Evolutionary conservation across 1,140 invertebrate species (phyloP).

Genomic region (Aphaenogaster ashmeadi): DNA sequence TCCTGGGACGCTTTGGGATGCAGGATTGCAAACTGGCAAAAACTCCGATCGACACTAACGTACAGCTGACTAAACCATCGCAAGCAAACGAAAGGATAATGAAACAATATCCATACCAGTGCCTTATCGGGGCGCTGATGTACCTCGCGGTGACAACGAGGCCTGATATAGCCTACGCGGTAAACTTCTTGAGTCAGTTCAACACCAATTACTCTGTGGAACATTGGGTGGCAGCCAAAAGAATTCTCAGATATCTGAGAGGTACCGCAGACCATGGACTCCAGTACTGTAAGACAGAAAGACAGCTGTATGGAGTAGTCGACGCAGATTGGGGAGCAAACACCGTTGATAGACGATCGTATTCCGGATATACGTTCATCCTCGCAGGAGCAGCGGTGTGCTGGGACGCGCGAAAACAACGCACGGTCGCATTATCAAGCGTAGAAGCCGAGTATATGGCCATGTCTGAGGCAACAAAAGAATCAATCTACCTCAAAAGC

Average conservation of each 20-base stretch:
- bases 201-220: conserved; percentile 63
- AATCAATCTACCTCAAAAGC: not conserved
- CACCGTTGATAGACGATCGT: conserved; percentile 29
- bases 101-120: no score
- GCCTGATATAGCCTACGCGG: no score
- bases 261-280: conserved; percentile 52
- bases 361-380: conserved; percentile 3
- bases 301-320: no score
- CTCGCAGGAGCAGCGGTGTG: not conserved
- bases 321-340: conserved; percentile 55
- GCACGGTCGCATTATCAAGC: not conserved
- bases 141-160: no score
- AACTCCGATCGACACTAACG: no score
- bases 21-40: no score
- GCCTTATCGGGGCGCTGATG: no score
- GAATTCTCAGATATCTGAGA: conserved; percentile 74
- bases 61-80: no score
- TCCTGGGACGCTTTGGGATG: no score
- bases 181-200: conserved; percentile 61
- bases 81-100: no score
- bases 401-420: conserved; percentile 22
- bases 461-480: not conserved
- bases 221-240: conserved; percentile 71
- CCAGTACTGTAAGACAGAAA: conserved; percentile 3
- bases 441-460: conserved; percentile 37